Evolutionary conservation across 2,797 vertebrate genomes (phyloP).

Genomic region (Mormyrops attenuatus): DNA sequence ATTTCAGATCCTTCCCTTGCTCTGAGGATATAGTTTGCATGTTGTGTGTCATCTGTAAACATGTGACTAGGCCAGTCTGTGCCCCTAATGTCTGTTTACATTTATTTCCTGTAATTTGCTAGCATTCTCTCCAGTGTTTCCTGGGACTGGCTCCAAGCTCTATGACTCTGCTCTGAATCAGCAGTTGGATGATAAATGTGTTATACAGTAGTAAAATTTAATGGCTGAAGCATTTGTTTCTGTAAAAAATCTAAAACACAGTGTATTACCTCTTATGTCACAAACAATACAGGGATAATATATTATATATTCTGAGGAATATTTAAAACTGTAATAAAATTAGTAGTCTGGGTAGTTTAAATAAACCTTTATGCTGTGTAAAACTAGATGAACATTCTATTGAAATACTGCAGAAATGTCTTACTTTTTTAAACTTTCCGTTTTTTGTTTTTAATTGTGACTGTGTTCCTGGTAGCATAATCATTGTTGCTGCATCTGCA

Average conservation of each 20-base stretch:
- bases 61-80: not conserved
- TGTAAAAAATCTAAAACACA: not conserved
- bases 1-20: not conserved
- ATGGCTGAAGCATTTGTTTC: not conserved
- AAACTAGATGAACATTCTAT: not conserved
- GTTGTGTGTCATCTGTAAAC: not conserved
- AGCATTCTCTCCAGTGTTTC: not conserved
- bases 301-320: not conserved
- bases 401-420: not conserved
- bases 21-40: not conserved
- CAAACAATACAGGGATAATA: not conserved
- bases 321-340: not conserved
- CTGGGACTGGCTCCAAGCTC: not conserved
- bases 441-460: not conserved
- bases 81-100: not conserved
- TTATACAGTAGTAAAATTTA: not conserved
- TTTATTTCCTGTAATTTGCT: not conserved
- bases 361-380: not conserved
- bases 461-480: not conserved
- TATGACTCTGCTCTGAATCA: not conserved
- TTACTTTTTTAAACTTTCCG: not conserved
- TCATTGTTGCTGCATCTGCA: conserved; percentile 8
- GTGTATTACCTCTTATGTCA: not conserved
- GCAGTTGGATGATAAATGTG: not conserved
- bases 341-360: not conserved